Evolutionary conservation across 2,113 vertebrate genomes (phyloP), one percentile per base, ranked within the genome.

Genomic region (Pelobates fuscus): DNA sequence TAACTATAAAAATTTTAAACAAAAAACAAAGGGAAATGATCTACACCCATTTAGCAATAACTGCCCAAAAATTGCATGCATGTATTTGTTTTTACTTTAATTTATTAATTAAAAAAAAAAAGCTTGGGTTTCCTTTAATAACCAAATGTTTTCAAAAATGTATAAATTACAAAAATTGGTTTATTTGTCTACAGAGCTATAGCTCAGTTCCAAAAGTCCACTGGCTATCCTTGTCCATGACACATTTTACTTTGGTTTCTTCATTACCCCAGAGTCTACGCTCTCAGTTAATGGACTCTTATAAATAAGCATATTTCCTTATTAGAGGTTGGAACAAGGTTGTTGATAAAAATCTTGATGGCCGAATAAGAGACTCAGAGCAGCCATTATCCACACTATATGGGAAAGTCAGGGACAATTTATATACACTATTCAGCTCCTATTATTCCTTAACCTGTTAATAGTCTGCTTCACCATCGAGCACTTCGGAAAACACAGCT

Each of bases 281-380:
- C 26, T 44, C 18, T 5, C 52, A 27, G 54, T 65, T 76, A 73
- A 61, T 62, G 54, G 49, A 11, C 71, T 67, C 72, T 76, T 76
- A 81, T n/a, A 5, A 58, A 49, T 79, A 62, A 0, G 61, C 5
- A 11, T 61, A 66, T 70, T 79, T 58, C 37, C 4, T 10, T 66
- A 71, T 71, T 78, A 78, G 29, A 63, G 14, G 32, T 41, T 68
- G 32, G 14, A 30, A 21, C 59, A 75, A 58, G 0, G 5, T 71
- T 70, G 1, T 67, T 80, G 1, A 58, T 58, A 0, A 67, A 67
- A 71, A 49, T 74, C 2, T 1, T 0, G 2, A 3, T 67, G 21
- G 2, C 8, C 78, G 0, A 1, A 23, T 55, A 0, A 0, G 55
- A 2, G 18, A 26, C 2, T 27, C 29, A 70, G 26, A 67, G 1